Conservation (phyloP, 2,113 vertebrate species). For the Oriolus oriolus region DNA sequence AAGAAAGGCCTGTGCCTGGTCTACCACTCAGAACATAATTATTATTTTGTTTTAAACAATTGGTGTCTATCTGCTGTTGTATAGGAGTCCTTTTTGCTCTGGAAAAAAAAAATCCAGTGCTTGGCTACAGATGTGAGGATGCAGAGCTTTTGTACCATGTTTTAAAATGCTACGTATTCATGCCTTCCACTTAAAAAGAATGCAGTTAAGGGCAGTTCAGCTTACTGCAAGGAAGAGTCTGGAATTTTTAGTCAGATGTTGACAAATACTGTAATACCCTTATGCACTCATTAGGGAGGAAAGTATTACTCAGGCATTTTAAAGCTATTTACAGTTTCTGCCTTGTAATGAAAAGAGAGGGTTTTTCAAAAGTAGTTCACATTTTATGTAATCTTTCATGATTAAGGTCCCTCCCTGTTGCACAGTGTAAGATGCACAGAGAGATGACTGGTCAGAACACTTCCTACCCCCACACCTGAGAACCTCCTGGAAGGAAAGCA, state of each 20-base stretch:
- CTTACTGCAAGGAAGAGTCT: background rate
- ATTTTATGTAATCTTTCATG: background rate
- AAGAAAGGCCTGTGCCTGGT: background rate
- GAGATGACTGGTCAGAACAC: background rate
- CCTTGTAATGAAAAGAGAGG: background rate
- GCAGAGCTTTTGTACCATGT: background rate
- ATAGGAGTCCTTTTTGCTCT: background rate
- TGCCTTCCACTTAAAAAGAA: background rate
- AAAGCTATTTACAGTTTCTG: background rate
- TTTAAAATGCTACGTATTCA: background rate
- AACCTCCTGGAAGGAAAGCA: background rate
- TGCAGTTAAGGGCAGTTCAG: background rate
- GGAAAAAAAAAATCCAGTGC: background rate
- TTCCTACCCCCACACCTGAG: background rate
- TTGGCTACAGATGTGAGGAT: background rate
- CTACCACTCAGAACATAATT: background rate
- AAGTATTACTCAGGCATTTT: background rate
- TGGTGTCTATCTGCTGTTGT: background rate
- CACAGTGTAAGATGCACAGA: background rate
- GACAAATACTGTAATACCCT: background rate
- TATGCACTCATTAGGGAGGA: background rate
- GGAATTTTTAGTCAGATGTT: background rate
- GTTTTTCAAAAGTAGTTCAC: background rate
- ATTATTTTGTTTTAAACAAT: constrained; percentile 14
- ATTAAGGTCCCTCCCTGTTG: background rate